Evolutionary conservation across 2,113 vertebrate species (phyloP).

Genomic region (Cygnus buccinator): DNA sequence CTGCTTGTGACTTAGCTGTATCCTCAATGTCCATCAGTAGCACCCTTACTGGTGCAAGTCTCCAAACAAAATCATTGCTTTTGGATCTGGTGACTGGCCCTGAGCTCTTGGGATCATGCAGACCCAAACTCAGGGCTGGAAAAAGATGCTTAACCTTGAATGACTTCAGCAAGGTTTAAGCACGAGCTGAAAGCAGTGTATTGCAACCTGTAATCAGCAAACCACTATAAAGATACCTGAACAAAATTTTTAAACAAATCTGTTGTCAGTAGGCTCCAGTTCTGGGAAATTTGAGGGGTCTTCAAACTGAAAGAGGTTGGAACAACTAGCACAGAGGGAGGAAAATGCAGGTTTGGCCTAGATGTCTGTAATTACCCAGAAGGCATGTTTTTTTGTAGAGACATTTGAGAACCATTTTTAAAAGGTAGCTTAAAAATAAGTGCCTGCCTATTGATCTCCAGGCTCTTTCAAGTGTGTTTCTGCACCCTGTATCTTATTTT

Average conservation of each 20-base stretch:
- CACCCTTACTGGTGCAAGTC: background rate
- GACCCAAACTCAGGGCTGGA: background rate
- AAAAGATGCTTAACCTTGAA: background rate
- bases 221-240: background rate
- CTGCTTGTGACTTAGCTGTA: background rate
- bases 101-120: background rate
- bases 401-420: background rate
- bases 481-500: background rate
- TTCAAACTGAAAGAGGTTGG: background rate
- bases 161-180: background rate
- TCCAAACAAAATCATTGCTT: background rate
- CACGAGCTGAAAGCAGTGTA: background rate
- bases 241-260: background rate
- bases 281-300: background rate
- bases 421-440: slow-evolving; percentile 56
- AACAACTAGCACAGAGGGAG: background rate
- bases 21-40: background rate
- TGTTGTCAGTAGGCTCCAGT: background rate
- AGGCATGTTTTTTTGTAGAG: background rate
- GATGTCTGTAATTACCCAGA: background rate
- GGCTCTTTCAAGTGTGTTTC: background rate
- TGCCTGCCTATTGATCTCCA: slow-evolving; percentile 22
- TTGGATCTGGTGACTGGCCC: background rate
- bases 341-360: background rate
- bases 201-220: background rate